Base-by-base conservation (phyloP, 1,140 invertebrate species). In the Mya arenaria region DNA sequence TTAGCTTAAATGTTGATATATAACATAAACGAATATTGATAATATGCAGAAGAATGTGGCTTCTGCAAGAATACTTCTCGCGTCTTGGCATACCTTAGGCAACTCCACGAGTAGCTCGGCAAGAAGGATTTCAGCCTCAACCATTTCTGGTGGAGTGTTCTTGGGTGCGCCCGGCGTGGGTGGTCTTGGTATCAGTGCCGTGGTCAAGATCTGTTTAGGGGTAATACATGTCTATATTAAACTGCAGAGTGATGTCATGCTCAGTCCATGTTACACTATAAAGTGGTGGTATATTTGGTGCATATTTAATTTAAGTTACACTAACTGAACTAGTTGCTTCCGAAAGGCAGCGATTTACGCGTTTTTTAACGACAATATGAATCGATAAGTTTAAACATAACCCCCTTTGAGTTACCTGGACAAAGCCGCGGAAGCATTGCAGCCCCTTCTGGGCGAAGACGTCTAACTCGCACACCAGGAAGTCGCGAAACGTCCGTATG, bases 361-460 rank as follows among this genome's bases (percentile, higher is more conserved):
- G n/a, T n/a, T n/a, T 52, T 4, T 52, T 52, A 52, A 52, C 19
- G 17, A 52, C 19, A 52, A 52, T 52, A 52, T 52, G 25, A 4
- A 8, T 1, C 48, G 17, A 52, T 52, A 8, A 17, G 48, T 52
- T 52, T 4, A 52, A 52, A 52, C 2, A 52, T 2, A 17, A 19
- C 41, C 10, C 19, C 10, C 32, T 34, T 65, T 19, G 30, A 58
- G 15, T 10, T 71, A 80, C 66, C 82, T 90, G 89, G 56, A 80
- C 84, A 44, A 90, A 90, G 41, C 89, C 89, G 15, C 89, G 48
- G 80, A 86, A 90, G 55, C 84, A 80, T 63, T 81, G 66, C 17
- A 89, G 78, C 13, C 84, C 73, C 62, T 88, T 90, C 71, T 90
- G 89, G 1, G 89, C 88, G 78, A 85, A 90, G 65, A 65, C 68